Percentiles rank a stretch among this genome's conserved stretches.
These are phyloP conservation scores for Euwallacea similis DNA, from an alignment of 1,140 invertebrate genomes.

Conservation along the genomic window DNA sequence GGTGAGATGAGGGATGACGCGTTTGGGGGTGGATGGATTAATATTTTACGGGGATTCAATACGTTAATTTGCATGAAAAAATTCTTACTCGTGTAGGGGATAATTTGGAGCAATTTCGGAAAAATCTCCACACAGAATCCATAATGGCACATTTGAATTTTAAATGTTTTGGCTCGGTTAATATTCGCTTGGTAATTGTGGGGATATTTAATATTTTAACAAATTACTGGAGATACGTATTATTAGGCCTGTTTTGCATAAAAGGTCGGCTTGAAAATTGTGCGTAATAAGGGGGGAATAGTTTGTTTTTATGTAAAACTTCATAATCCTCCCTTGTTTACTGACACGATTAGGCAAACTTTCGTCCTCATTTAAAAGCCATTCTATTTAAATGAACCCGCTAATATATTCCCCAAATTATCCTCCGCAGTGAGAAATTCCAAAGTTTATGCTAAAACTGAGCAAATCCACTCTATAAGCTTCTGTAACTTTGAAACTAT, in stretches of 20 bases:
- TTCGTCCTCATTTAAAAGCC: conserved; percentile 11
- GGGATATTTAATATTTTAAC: conserved; percentile 17
- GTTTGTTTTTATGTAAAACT: neutral
- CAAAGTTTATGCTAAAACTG: conserved; percentile 25
- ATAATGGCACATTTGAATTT: conserved; percentile 18
- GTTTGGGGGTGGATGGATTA: neutral
- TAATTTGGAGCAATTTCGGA: conserved; percentile 4
- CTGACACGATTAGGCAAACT: neutral
- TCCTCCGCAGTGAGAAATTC: conserved; percentile 12
- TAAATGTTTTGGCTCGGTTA: conserved; percentile 18
- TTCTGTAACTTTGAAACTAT: conserved; percentile 31
- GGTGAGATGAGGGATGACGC: neutral
- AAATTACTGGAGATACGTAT: conserved; percentile 10
- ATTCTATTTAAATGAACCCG: conserved; percentile 26
- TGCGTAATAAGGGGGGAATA: conserved; percentile 12
- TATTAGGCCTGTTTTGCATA: conserved; percentile 24
- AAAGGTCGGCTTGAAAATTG: conserved; percentile 4
- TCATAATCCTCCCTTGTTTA: too few species aligned
- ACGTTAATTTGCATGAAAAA: neutral
- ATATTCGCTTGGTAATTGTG: conserved; percentile 17
- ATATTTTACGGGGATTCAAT: neutral
- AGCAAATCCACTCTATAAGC: conserved; percentile 23
- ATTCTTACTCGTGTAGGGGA: neutral
- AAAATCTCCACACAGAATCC: conserved; percentile 12
- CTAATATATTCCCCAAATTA: conserved; percentile 28